phyloP scores from a whole-genome alignment of 1,140 invertebrate genomes.

The Thrips palmi region DNA sequence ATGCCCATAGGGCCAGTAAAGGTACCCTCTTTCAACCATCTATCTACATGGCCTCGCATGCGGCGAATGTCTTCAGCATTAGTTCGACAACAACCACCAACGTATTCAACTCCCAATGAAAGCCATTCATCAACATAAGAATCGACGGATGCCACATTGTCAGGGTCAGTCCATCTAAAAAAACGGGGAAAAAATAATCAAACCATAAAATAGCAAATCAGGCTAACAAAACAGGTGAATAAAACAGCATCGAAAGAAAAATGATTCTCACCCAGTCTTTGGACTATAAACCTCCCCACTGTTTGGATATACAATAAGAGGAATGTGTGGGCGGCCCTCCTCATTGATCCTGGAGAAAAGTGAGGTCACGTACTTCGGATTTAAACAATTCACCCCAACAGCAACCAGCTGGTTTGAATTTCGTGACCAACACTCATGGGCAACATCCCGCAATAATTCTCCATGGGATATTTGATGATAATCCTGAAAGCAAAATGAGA shows the following conservation, averaged over 20 bases:
- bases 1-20: too few species aligned
- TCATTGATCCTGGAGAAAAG: slow-evolving; percentile 32
- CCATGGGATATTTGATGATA: slow-evolving; percentile 47
- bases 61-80: slow-evolving; percentile 40
- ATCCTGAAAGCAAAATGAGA: slow-evolving; percentile 27
- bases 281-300: slow-evolving; percentile 40
- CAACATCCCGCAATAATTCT: slow-evolving; percentile 44
- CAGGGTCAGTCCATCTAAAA: slow-evolving; percentile 34
- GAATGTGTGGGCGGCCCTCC: slow-evolving; percentile 27
- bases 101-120: slow-evolving; percentile 42
- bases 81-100: slow-evolving; percentile 65
- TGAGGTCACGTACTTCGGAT: slow-evolving; percentile 34
- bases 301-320: slow-evolving; percentile 53
- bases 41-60: too few species aligned
- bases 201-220: background rate
- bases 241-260: background rate
- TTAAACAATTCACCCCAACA: slow-evolving; percentile 73
- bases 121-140: slow-evolving; percentile 47
- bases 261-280: slow-evolving; percentile 26
- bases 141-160: slow-evolving; percentile 30
- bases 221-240: background rate
- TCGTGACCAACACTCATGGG: slow-evolving; percentile 37
- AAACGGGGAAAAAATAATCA: too few species aligned
- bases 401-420: slow-evolving; percentile 49
- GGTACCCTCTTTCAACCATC: too few species aligned